Evolutionary conservation across 2,113 vertebrate genomes (phyloP), one percentile per base, ranked within the genome.

Genomic region (Sisor rabdophorus): DNA sequence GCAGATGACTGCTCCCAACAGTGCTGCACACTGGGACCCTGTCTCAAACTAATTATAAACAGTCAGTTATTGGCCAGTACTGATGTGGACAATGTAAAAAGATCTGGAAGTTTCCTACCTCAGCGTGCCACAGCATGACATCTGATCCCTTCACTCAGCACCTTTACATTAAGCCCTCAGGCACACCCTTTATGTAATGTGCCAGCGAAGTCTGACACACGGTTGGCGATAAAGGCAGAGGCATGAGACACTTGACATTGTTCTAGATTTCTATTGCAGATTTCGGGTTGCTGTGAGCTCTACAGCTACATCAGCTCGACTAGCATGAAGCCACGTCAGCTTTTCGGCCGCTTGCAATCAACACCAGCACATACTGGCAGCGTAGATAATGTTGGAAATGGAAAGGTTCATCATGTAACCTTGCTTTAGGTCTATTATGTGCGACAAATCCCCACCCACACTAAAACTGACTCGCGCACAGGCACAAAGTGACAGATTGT

Each of bases 261-360:
- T 61, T 71, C 55, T 26, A 50, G 16, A 36, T 64, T 74, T 61
- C 32, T 63, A 48, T 28, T 16, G 22, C 30, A 44, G 68, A 76
- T 24, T 67, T 60, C 70, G 58, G 81, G 56, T 61, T 60, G 58
- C 59, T 26, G 6, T 73, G 3, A 48, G 68, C 69, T 60, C 68
- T 50, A n/a, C n/a, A n/a, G n/a, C 61, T 59, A 36, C 65, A 56
- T 77, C 58, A 24, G 65, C 65, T 76, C 71, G 64, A 54, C 74
- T 81, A 80, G 74, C 78, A 73, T 60, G 24, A 15, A 55, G 70
- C 74, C 80, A 79, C 63, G 22, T 64, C 64, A 52, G 79, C 71
- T 71, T 84, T 80, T 82, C 80, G 78, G 77, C 80, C 81, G 74
- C 77, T 79, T 30, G 17, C 54, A 79, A 84, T 84, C 80, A 79